Evolutionary conservation across 2,113 vertebrate genomes (phyloP).

Genomic region (Eupsittula cactorum): DNA sequence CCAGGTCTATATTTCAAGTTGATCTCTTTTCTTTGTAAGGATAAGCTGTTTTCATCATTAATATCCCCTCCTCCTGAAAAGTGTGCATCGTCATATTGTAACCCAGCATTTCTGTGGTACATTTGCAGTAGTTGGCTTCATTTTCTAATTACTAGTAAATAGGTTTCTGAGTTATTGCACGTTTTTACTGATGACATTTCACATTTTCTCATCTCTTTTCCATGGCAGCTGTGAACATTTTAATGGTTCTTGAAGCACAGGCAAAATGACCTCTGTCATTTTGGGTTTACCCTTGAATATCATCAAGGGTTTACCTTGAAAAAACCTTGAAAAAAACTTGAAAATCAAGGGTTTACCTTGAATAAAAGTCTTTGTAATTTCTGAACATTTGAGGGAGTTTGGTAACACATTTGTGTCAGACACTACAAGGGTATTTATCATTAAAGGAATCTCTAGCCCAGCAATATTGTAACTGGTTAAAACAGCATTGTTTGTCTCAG

Average conservation of each 20-base stretch:
- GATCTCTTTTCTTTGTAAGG: neutral
- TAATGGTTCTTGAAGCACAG: neutral
- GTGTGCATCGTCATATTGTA: too few species aligned
- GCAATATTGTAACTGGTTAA: neutral
- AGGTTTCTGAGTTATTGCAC: neutral
- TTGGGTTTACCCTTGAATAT: too few species aligned
- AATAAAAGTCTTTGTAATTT: neutral
- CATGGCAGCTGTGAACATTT: neutral
- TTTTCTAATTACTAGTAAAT: neutral
- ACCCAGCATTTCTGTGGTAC: neutral
- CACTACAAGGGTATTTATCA: neutral
- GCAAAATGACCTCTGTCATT: neutral
- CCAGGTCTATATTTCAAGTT: neutral
- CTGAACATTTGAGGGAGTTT: neutral
- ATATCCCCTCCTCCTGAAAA: neutral
- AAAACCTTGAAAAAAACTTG: neutral
- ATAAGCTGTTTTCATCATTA: neutral
- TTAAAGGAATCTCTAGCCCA: neutral
- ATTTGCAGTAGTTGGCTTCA: neutral
- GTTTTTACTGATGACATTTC: neutral
- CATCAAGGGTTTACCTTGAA: neutral
- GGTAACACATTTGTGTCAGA: neutral
- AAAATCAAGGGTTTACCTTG: neutral
- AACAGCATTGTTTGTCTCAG: neutral
- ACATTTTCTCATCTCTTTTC: neutral